phyloP scores from a whole-genome alignment of 1,140 invertebrate species.

The Hyles vespertilio region DNA sequence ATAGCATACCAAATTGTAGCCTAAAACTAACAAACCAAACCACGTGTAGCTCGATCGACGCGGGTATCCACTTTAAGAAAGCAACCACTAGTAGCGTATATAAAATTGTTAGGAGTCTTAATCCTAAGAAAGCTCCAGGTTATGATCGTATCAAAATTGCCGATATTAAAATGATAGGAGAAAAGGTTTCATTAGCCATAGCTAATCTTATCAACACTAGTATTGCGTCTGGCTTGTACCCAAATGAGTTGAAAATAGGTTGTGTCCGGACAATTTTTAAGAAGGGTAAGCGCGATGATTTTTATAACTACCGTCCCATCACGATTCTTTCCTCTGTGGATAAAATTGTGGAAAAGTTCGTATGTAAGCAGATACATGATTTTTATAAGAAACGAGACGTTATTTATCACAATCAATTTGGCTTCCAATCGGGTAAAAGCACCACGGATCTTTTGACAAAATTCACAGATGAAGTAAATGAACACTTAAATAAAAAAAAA shows the following conservation, averaged over 20 bases:
- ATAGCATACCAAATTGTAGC: conserved; percentile 18
- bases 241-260: conserved; percentile 23
- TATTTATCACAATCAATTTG: conserved; percentile 1
- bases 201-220: conserved; percentile 26
- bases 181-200: conserved; percentile 15
- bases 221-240: conserved; percentile 19
- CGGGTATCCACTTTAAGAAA: conserved; percentile 28
- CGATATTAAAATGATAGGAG: conserved; percentile 19
- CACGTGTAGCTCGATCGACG: conserved; percentile 8
- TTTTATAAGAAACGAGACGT: conserved; percentile 28
- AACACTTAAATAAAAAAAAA: too few relatives aligned
- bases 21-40: conserved; percentile 11
- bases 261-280: conserved; percentile 31
- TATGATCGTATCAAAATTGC: conserved; percentile 20
- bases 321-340: conserved; percentile 30
- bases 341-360: conserved; percentile 35
- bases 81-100: conserved; percentile 16
- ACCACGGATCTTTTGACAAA: too few relatives aligned
- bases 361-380: conserved; percentile 28
- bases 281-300: conserved; percentile 26
- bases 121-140: conserved; percentile 26
- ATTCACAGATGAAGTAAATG: too few relatives aligned
- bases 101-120: conserved; percentile 26
- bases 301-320: conserved; percentile 31
- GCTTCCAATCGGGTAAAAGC: too few relatives aligned